Evolutionary conservation across 2,797 vertebrate species (phyloP).

Genomic region (Ambastaia sidthimunki): DNA sequence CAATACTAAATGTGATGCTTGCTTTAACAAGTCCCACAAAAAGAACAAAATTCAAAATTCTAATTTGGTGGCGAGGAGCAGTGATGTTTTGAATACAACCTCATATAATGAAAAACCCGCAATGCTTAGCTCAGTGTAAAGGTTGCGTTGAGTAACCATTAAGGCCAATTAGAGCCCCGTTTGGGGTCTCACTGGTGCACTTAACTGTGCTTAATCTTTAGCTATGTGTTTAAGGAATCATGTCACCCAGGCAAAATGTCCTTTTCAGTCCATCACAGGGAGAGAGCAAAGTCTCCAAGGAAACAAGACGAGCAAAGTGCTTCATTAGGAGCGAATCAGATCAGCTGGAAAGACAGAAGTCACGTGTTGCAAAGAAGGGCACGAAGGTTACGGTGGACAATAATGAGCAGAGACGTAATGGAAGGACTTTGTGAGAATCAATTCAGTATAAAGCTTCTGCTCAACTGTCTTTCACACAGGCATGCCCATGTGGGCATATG

Average conservation of each 20-base stretch:
- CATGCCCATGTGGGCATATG: background rate
- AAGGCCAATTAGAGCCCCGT: conserved; percentile 18
- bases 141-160: background rate
- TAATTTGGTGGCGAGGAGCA: background rate
- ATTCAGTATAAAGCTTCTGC: conserved; percentile 5
- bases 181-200: conserved; percentile 3
- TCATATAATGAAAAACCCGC: background rate
- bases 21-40: background rate
- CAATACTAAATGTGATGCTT: background rate
- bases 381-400: conserved; percentile 47
- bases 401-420: conserved; percentile 39
- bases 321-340: conserved; percentile 59
- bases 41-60: background rate
- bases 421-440: conserved; percentile 26
- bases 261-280: conserved; percentile 30
- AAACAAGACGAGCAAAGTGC: conserved; percentile 44
- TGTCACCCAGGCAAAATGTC: conserved; percentile 27
- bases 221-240: conserved; percentile 14
- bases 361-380: conserved; percentile 40
- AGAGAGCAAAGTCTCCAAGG: conserved; percentile 53
- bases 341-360: conserved; percentile 38
- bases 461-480: conserved; percentile 24
- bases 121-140: background rate
- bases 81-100: background rate
- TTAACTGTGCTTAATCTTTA: conserved; percentile 4